Conservation (phyloP, 2,797 vertebrate genomes). For the Microhierax caerulescens region DNA sequence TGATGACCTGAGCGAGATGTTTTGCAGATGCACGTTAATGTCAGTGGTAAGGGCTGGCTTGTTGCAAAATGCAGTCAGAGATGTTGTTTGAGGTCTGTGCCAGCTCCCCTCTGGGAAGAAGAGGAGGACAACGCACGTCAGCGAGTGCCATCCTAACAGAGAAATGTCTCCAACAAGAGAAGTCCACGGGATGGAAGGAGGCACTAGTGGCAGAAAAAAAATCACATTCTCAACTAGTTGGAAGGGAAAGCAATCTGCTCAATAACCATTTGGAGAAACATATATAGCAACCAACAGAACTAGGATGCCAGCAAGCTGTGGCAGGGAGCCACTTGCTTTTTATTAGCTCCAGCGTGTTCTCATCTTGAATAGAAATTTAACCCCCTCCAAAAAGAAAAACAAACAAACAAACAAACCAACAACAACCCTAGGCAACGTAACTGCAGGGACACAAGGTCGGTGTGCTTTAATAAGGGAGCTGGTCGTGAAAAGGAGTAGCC, state of each 20-base stretch:
- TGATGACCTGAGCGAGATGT: not conserved
- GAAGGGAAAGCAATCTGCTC: not conserved
- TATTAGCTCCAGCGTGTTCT: not conserved
- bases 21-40: not conserved
- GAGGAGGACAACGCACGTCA: not conserved
- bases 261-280: not conserved
- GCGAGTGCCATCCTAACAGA: not conserved
- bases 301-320: not conserved
- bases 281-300: not conserved
- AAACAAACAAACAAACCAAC: too few species aligned
- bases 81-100: not conserved
- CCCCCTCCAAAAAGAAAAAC: not conserved
- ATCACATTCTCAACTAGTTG: not conserved
- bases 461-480: not conserved
- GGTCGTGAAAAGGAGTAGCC: not conserved
- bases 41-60: not conserved
- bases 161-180: not conserved
- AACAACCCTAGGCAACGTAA: rapidly evolving
- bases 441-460: not conserved
- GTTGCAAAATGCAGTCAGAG: not conserved
- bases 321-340: not conserved
- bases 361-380: not conserved
- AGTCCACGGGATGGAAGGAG: not conserved
- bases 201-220: not conserved
- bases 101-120: not conserved